These are phyloP conservation scores for Chamaea fasciata DNA, from an alignment of 2,113 vertebrate species.

Conservation along the genomic window DNA sequence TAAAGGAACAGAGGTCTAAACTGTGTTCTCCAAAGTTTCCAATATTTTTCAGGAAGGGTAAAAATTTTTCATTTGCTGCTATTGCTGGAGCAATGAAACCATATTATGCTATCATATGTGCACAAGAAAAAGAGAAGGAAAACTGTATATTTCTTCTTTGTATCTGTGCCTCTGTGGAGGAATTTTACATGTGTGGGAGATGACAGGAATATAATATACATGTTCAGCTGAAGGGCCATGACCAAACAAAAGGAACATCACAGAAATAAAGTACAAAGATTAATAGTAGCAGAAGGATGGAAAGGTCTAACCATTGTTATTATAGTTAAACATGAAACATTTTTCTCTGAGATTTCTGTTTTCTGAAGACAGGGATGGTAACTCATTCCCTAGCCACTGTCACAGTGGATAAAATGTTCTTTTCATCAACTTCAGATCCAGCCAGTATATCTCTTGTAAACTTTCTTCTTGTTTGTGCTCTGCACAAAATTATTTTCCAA, in stretches of 20 bases:
- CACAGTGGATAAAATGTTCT: neutral
- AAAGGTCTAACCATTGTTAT: neutral
- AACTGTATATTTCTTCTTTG: neutral
- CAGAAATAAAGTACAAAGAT: constrained; percentile 23
- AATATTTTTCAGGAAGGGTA: neutral
- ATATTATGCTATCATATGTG: neutral
- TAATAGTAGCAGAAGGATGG: neutral
- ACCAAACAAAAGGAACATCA: neutral
- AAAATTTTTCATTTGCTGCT: neutral
- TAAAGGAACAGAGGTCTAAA: neutral
- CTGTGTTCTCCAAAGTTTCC: neutral
- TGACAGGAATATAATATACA: neutral
- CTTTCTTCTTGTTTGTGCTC: neutral
- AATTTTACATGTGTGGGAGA: neutral
- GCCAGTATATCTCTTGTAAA: neutral
- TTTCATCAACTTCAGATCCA: neutral
- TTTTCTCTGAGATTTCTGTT: constrained; percentile 31
- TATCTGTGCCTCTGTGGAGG: neutral
- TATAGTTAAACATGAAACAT: neutral
- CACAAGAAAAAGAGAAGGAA: neutral
- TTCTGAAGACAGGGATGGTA: neutral
- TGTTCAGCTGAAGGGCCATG: neutral
- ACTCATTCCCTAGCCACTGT: constrained; percentile 4
- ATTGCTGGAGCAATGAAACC: neutral
- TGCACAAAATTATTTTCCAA: neutral